These are phyloP conservation scores for Alentia gelatinosa DNA, from an alignment of 2,888 invertebrate species.

Conservation along the genomic window DNA sequence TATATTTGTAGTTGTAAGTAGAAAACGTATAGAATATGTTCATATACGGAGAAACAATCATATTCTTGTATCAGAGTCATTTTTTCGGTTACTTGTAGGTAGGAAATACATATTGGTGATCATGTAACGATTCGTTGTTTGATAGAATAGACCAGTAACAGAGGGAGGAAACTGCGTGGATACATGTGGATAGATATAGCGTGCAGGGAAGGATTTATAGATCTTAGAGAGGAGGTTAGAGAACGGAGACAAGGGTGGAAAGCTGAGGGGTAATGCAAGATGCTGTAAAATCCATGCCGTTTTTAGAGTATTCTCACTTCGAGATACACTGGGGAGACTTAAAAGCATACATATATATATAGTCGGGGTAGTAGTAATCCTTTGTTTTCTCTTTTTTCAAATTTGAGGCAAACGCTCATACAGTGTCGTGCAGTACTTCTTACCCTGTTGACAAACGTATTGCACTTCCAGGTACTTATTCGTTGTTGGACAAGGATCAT, in stretches of 20 bases:
- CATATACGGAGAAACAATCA: too few relatives aligned
- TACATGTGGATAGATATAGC: not conserved
- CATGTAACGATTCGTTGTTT: too few relatives aligned
- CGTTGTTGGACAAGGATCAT: constrained; percentile 74
- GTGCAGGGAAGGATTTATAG: not conserved
- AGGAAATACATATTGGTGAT: too few relatives aligned
- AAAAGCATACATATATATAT: not conserved
- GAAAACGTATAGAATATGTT: too few relatives aligned
- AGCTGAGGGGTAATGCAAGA: not conserved
- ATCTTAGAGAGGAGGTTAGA: not conserved
- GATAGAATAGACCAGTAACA: not conserved
- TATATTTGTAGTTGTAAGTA: too few relatives aligned
- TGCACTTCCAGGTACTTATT: constrained; percentile 76
- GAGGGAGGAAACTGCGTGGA: not conserved
- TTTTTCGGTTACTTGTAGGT: too few relatives aligned
- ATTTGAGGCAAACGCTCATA: not conserved
- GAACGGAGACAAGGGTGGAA: not conserved
- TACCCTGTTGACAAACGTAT: constrained; percentile 68
- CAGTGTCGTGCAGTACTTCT: constrained; percentile 57
- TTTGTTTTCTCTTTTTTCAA: too few relatives aligned
- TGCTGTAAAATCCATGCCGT: not conserved
- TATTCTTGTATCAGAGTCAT: too few relatives aligned
- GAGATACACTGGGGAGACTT: too few relatives aligned
- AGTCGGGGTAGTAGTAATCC: too few relatives aligned
- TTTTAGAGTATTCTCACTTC: too few relatives aligned